Conservation (phyloP, 2,888 invertebrate species). For the Hyalella azteca region DNA sequence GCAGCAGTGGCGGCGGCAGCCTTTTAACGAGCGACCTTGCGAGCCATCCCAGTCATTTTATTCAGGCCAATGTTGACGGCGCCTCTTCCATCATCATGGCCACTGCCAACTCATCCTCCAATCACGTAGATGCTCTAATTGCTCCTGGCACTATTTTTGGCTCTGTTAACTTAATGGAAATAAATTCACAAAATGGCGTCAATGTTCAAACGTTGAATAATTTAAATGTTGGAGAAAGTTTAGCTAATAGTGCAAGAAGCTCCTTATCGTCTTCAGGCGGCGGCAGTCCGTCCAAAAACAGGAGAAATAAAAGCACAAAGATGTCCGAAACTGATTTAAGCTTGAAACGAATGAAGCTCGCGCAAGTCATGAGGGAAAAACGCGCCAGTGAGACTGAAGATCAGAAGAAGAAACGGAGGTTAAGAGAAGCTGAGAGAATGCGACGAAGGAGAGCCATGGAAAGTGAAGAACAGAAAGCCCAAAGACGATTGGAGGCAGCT, state of each 20-base stretch:
- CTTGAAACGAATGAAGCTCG: slow-evolving; percentile 48
- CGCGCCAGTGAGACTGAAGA: slow-evolving; percentile 53
- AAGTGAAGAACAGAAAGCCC: slow-evolving; percentile 43
- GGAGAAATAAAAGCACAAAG: slow-evolving; percentile 41
- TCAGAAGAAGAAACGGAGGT: slow-evolving; percentile 47
- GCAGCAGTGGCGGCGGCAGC: not conserved
- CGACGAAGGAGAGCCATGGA: slow-evolving; percentile 52
- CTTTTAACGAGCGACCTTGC: not conserved
- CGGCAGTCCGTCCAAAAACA: not conserved
- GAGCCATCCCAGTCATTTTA: not conserved
- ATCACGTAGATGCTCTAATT: not conserved
- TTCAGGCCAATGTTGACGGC: not conserved
- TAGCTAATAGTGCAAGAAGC: not conserved
- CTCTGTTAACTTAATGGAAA: not conserved
- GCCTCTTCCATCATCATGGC: slow-evolving; percentile 9
- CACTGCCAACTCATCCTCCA: not conserved
- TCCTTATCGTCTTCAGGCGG: not conserved
- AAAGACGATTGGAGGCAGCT: slow-evolving; percentile 51
- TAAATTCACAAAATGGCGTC: not conserved
- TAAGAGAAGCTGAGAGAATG: slow-evolving; percentile 57
- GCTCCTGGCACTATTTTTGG: not conserved
- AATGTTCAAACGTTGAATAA: not conserved
- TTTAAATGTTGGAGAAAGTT: not conserved
- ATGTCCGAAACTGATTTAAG: slow-evolving; percentile 49
- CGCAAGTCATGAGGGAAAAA: slow-evolving; percentile 55